Base-by-base conservation (phyloP, 2,113 vertebrate species). In the Semnornis frantzii region DNA sequence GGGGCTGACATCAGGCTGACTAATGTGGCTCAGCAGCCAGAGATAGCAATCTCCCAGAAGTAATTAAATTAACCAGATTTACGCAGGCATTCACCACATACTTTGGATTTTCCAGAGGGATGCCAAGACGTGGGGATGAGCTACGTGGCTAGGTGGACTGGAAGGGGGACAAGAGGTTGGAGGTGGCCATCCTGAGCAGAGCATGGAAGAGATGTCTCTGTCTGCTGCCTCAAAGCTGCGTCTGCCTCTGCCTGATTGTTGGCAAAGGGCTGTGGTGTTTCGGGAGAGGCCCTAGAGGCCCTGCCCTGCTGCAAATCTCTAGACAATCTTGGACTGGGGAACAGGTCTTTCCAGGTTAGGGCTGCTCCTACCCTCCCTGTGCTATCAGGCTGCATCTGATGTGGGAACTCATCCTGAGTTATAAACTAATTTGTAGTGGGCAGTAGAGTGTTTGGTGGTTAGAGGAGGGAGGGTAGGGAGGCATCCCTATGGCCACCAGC, bases 41-140 rank as follows among this genome's bases (percentile, higher is more conserved):
- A 97, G 95, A 97, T 93, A 95, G 5, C 46, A 19, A 95, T 97
- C 94, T 97, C 87, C 91, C 93, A 92, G 91, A 6, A 54, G 82
- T 62, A 73, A 95, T 97, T 91, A 88, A 80, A 95, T 91, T 66
- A 96, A 55, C 85, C 76, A 46, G 87, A 79, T 93, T 82, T 60
- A 60, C 19, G 17, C 37, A 96, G 92, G 69, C 79, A 75, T 80
- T 46, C 80, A 80, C 95, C 90, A 17, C 94, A 91, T 78, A 44
- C 66, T 57, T 82, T 52, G 92, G 87, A 44, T 66, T 79, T 89
- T 84, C 92, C 94, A 89, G 71, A 23, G 25, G 14, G 6, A 89
- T 96, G 94, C 95, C 55, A 59, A 79, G 81, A 50, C 6, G 44
- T 79, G 88, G 64, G 94, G 72, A 71, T 62, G 54, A 91, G 63